These are phyloP conservation scores for Junco hyemalis DNA, from an alignment of 2,113 vertebrate species.

Conservation along the genomic window DNA sequence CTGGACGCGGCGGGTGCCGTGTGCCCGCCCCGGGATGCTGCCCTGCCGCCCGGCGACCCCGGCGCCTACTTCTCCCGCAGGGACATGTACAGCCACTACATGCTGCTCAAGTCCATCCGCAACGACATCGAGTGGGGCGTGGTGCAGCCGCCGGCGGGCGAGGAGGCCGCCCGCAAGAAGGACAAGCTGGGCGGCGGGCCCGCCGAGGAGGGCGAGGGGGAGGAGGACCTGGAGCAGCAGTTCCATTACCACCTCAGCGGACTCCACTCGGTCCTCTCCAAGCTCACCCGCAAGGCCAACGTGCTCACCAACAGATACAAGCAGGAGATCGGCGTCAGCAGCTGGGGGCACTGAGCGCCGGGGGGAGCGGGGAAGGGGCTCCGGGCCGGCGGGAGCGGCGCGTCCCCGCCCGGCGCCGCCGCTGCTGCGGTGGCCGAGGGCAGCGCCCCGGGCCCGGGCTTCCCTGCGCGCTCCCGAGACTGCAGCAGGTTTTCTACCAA, in stretches of 20 bases:
- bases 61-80: constrained; percentile 75
- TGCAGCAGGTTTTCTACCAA: constrained; percentile 62
- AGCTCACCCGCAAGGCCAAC: constrained; percentile 92
- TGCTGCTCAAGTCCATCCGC: constrained; percentile 94
- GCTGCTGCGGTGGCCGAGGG: constrained; percentile 15
- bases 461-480: constrained; percentile 44
- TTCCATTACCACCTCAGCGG: constrained; percentile 94
- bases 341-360: constrained; percentile 82
- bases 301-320: constrained; percentile 94
- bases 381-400: neutral
- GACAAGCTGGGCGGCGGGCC: constrained; percentile 72
- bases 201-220: constrained; percentile 76
- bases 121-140: constrained; percentile 95
- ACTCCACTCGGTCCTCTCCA: constrained; percentile 90
- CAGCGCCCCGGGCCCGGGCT: neutral
- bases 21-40: neutral
- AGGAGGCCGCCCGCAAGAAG: constrained; percentile 73
- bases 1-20: constrained; percentile 66
- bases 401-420: constrained; percentile 60
- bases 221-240: constrained; percentile 89
- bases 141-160: constrained; percentile 79
- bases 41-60: constrained; percentile 43
- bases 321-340: constrained; percentile 90
- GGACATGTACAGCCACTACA: constrained; percentile 93
- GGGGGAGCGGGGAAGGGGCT: neutral